Conservation (phyloP, 2,888 invertebrate genomes). For the Nesidiocoris tenuis region DNA sequence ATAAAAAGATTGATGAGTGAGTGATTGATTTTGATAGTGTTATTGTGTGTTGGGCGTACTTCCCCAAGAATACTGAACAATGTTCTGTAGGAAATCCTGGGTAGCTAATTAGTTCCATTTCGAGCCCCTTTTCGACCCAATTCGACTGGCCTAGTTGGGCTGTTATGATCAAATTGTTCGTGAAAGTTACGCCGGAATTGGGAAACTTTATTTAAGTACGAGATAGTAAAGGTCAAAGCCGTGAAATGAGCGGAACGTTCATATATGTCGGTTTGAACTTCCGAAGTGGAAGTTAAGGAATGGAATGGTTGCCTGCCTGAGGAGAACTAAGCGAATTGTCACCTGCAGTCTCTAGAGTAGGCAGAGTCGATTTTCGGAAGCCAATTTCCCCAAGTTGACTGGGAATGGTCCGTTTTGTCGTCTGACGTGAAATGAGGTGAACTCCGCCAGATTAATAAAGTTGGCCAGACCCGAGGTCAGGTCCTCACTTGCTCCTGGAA, state of each 20-base stretch:
- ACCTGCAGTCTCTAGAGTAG: conserved; percentile 9
- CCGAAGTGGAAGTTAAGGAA: background rate
- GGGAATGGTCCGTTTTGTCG: background rate
- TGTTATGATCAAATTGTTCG: too few relatives aligned
- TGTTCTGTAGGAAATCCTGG: too few relatives aligned
- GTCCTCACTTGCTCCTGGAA: background rate
- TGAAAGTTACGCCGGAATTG: background rate
- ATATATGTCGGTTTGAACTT: background rate
- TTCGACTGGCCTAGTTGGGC: too few relatives aligned
- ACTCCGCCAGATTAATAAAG: conserved; percentile 23
- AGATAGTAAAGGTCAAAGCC: too few relatives aligned
- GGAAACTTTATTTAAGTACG: background rate
- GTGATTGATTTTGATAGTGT: too few relatives aligned
- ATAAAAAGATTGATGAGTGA: too few relatives aligned
- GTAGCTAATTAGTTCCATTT: too few relatives aligned
- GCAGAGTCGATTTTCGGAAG: conserved; percentile 6
- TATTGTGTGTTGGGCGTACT: too few relatives aligned
- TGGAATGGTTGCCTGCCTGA: background rate
- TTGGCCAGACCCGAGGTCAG: conserved; percentile 1
- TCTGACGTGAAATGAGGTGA: conserved; percentile 21
- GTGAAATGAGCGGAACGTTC: background rate
- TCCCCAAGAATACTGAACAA: too few relatives aligned
- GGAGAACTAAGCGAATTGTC: background rate
- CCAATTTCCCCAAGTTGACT: conserved; percentile 1
- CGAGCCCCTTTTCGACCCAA: too few relatives aligned